Evolutionary conservation across 1,140 invertebrate genomes (phyloP).

Genomic region (Scaptodrosophila lebanonensis): DNA sequence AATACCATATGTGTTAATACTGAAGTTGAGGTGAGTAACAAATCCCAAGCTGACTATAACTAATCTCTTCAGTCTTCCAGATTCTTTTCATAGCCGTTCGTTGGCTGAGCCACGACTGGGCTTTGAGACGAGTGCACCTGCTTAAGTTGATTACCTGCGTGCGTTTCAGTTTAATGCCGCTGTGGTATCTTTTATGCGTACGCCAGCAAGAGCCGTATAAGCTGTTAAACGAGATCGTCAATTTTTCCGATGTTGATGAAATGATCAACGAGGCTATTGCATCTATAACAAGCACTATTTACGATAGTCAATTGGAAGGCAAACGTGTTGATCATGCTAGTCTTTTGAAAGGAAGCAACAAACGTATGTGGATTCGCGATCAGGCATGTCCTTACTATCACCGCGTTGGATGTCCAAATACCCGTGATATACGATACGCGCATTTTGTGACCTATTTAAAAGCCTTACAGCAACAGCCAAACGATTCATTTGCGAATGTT

Average conservation of each 20-base stretch:
- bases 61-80: constrained; percentile 3
- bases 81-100: constrained; percentile 38
- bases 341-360: not conserved
- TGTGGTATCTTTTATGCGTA: constrained; percentile 51
- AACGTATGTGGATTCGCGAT: constrained; percentile 41
- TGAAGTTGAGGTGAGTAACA: constrained; percentile 79
- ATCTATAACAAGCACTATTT: constrained; percentile 31
- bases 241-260: not conserved
- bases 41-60: not conserved
- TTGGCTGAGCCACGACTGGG: constrained; percentile 49
- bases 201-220: constrained; percentile 28
- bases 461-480: constrained; percentile 18
- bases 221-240: constrained; percentile 18
- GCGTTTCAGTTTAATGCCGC: constrained; percentile 37
- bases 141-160: constrained; percentile 23
- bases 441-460: constrained; percentile 74
- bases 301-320: constrained; percentile 3
- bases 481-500: constrained; percentile 30
- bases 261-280: constrained; percentile 34
- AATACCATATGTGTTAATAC: constrained; percentile 83
- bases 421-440: constrained; percentile 27
- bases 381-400: constrained; percentile 36
- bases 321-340: not conserved
- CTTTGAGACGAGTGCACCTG: not conserved
- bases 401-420: constrained; percentile 29